A percentile compares a stretch with the other conserved stretches of the same genome.
Conservation (phyloP, 2,113 vertebrate genomes). For the Calyptomena viridis region DNA sequence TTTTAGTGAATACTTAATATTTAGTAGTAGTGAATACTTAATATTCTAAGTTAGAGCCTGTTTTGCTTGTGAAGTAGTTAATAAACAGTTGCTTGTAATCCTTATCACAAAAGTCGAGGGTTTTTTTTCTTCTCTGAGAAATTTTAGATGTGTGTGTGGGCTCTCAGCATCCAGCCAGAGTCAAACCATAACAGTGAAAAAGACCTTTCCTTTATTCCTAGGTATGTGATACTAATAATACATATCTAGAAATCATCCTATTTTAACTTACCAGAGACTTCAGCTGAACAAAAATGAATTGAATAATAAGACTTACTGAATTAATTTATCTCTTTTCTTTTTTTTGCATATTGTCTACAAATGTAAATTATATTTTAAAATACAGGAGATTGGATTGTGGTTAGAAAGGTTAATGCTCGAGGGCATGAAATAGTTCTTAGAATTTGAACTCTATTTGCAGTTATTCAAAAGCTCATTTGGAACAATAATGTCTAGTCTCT, state of each 20-base stretch:
- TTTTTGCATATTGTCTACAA: background rate
- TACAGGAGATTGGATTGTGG: background rate
- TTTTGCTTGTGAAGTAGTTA: no score
- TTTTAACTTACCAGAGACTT: background rate
- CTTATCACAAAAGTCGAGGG: no score
- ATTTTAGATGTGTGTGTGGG: no score
- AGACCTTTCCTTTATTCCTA: background rate
- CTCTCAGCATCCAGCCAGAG: no score
- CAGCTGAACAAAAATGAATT: background rate
- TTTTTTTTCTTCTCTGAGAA: no score
- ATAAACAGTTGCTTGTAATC: no score
- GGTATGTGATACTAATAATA: accelerated
- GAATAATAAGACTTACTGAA: background rate
- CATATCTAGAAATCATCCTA: background rate
- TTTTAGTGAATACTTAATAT: no score
- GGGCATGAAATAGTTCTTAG: background rate
- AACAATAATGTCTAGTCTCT: background rate
- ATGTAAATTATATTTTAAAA: background rate
- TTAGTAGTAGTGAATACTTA: no score
- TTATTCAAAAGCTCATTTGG: background rate
- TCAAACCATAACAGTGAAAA: no score
- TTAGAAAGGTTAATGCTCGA: background rate
- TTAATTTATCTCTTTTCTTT: background rate
- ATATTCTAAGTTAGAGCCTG: no score
- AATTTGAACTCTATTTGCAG: background rate